Evolutionary conservation across 2,113 vertebrate species (phyloP), one percentile per base, ranked within the genome.

Genomic region (Acinonyx jubatus): DNA sequence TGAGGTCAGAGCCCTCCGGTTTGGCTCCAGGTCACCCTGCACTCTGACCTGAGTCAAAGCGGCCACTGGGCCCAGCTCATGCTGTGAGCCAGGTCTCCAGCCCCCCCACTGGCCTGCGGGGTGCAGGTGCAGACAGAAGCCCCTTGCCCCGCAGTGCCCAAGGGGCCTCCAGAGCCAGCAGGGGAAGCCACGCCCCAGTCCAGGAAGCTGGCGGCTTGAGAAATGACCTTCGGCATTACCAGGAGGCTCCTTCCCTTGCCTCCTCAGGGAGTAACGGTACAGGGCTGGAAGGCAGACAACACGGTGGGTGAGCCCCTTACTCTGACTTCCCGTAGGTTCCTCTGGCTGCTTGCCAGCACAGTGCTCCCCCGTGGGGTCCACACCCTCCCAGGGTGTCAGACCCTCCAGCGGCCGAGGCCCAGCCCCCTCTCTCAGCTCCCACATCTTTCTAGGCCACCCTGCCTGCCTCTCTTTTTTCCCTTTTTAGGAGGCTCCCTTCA

Each of bases 111-210:
- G 41, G 31, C 79, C 36, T 38, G 16, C 1, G 0, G 27, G 78
- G 45, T 38, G 66, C 61, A 61, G 78, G 11, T 73, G 14, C 65
- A 41, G 83, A 69, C 25, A 38, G 57, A 25, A 31, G 9, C 36
- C 38, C 14, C 18, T 0, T 0, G 1, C 16, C n/a, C 41, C 0
- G 2, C 65, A 36, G 9, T 1, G 0, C 73, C 45, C 31, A 25
- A 0, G 12, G 52, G 55, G 29, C 36, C n/a, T 33, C 3, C 3
- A 45, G 23, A 91, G 10, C 85, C 57, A n/a, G 48, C 3, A 2
- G 25, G 4, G 45, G 52, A 57, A 29, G 55, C 41, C 6, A 16
- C 29, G 2, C 36, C 14, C 7, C 50, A n/a, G 19, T 29, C 65
- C 11, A 41, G 92, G 71, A 81, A 66, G 85, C 76, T 81, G 88